Percentiles rank a stretch among this genome's conserved stretches.
Evolutionary conservation across 2,888 invertebrate genomes (phyloP).

Genomic region (Julus scandinavius): DNA sequence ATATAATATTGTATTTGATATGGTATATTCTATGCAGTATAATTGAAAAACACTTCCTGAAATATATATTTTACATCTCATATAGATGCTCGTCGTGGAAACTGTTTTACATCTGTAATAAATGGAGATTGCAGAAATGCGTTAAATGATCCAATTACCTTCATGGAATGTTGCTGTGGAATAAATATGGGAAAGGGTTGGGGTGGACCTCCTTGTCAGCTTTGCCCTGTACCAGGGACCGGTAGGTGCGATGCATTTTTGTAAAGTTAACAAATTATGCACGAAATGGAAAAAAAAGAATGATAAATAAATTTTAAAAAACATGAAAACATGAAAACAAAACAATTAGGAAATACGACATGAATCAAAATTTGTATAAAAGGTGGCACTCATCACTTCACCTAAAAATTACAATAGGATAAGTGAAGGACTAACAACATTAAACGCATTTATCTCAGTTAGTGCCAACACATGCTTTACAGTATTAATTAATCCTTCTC

Average conservation of each 20-base stretch:
- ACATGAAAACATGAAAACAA: not conserved
- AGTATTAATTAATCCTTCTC: conserved; percentile 19
- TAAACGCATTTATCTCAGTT: conserved; percentile 12
- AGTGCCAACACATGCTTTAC: not conserved
- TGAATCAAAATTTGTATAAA: not conserved
- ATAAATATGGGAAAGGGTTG: conserved; percentile 84
- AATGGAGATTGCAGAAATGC: conserved; percentile 78
- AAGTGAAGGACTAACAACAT: not conserved
- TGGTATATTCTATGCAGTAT: too few species aligned
- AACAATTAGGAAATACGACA: not conserved
- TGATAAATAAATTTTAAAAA: not conserved
- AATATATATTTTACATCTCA: not conserved
- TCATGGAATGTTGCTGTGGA: conserved; percentile 87
- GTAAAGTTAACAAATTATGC: not conserved
- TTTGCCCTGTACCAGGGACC: conserved; percentile 76
- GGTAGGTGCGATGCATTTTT: conserved; percentile 63
- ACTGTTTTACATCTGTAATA: conserved; percentile 77
- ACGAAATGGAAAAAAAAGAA: conserved; percentile 8
- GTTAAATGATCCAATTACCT: conserved; percentile 77
- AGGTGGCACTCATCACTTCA: not conserved
- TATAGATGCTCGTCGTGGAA: conserved; percentile 82
- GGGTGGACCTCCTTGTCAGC: conserved; percentile 81
- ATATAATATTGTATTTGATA: too few species aligned
- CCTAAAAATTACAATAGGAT: not conserved
- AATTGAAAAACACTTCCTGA: too few species aligned